These are phyloP conservation scores for Tipula unca DNA, from an alignment of 2,888 invertebrate species.

Conservation along the genomic window DNA sequence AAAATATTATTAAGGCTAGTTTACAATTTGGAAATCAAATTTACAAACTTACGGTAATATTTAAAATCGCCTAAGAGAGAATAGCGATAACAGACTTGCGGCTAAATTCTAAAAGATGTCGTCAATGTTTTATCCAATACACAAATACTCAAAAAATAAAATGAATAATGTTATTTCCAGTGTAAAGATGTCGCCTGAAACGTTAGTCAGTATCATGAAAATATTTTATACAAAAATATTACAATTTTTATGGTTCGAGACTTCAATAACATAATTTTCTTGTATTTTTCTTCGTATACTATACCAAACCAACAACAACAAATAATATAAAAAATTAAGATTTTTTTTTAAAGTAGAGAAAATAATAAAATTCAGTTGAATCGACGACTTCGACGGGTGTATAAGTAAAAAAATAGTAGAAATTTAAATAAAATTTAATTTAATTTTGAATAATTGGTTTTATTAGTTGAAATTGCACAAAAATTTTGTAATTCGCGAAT, in stretches of 20 bases:
- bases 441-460: background rate
- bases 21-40: too few relatives aligned
- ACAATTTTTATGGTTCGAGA: background rate
- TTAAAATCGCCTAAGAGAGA: too few relatives aligned
- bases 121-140: background rate
- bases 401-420: background rate
- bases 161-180: background rate
- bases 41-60: too few relatives aligned
- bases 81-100: background rate
- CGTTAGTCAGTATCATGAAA: too few relatives aligned
- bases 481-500: background rate
- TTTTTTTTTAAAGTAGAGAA: background rate
- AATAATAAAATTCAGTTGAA: background rate
- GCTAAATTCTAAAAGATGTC: background rate
- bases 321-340: background rate
- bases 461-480: background rate
- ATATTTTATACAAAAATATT: background rate
- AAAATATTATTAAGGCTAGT: too few relatives aligned
- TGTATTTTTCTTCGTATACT: background rate
- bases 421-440: background rate
- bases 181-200: background rate
- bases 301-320: background rate
- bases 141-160: background rate
- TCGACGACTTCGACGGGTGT: constrained; percentile 8
- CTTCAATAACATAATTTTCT: background rate